Evolutionary conservation across 2,797 vertebrate species (phyloP).

Genomic region (Lutjanus campechanus): DNA sequence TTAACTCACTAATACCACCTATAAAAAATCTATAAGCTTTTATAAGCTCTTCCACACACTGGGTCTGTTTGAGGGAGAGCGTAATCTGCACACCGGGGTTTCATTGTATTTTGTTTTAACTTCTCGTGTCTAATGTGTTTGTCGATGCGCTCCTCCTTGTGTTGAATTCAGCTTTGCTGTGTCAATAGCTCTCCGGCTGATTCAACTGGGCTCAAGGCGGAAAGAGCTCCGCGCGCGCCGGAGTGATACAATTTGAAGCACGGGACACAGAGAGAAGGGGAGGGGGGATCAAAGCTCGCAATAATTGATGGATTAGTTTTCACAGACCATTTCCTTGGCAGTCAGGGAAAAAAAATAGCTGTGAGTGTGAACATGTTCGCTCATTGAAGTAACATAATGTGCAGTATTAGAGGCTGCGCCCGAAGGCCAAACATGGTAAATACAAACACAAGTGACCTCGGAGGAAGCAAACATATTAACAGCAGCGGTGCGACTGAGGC

Average conservation of each 20-base stretch:
- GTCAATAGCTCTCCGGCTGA: slow-evolving; percentile 58
- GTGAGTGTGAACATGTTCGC: slow-evolving; percentile 24
- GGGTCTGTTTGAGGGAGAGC: slow-evolving; percentile 45
- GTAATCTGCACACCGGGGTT: slow-evolving; percentile 49
- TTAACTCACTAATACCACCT: slow-evolving; percentile 70
- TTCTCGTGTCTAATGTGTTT: slow-evolving; percentile 70
- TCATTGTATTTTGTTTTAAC: slow-evolving; percentile 70
- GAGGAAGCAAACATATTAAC: slow-evolving; percentile 21
- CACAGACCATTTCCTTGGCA: slow-evolving; percentile 60
- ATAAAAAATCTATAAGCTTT: slow-evolving; percentile 76
- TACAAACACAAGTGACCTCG: slow-evolving; percentile 48
- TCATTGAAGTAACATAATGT: slow-evolving; percentile 41
- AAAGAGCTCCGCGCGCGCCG: slow-evolving; percentile 28
- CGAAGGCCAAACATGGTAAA: slow-evolving; percentile 47
- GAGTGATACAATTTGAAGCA: slow-evolving; percentile 44
- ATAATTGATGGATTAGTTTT: slow-evolving; percentile 64
- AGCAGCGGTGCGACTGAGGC: background rate
- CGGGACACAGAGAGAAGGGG: slow-evolving; percentile 13
- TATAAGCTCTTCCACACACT: slow-evolving; percentile 63
- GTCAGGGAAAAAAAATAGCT: slow-evolving; percentile 17
- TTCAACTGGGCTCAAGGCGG: slow-evolving; percentile 37
- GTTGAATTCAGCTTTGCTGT: slow-evolving; percentile 50
- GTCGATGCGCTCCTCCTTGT: slow-evolving; percentile 58
- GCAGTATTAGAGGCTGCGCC: slow-evolving; percentile 34
- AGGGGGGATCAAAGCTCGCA: slow-evolving; percentile 33